phyloP scores from a whole-genome alignment of 2,888 invertebrate species.

The Mesorhabditis sp. region DNA sequence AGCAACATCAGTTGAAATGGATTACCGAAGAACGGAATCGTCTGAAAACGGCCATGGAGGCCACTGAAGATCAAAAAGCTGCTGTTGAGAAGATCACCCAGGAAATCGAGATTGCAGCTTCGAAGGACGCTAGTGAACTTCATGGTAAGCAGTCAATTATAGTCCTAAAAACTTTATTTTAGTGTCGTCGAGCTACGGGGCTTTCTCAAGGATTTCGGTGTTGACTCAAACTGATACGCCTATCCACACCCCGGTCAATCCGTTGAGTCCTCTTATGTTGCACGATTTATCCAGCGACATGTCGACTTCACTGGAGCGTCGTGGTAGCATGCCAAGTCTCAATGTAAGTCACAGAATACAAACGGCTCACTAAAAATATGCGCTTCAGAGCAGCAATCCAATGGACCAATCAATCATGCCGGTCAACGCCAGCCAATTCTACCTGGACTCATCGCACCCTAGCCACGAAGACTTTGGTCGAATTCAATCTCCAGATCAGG shows the following conservation, averaged over 20 bases:
- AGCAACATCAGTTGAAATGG: conserved; percentile 9
- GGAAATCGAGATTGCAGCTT: background rate
- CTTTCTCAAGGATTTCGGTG: background rate
- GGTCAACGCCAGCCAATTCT: background rate
- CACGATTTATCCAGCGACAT: background rate
- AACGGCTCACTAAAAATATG: too few relatives aligned
- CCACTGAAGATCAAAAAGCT: background rate
- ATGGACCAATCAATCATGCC: background rate
- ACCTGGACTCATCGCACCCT: background rate
- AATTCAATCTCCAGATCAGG: background rate
- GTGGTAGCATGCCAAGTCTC: background rate
- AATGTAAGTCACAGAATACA: too few relatives aligned
- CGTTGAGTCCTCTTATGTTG: background rate
- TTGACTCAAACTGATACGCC: background rate
- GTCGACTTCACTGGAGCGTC: background rate
- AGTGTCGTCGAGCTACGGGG: background rate
- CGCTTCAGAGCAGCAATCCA: too few relatives aligned
- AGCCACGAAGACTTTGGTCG: background rate
- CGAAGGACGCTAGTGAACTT: conserved; percentile 7
- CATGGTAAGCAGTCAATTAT: background rate
- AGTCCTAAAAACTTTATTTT: background rate
- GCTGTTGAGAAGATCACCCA: conserved; percentile 5
- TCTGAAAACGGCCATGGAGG: conserved; percentile 1
- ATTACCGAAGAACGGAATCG: conserved; percentile 7
- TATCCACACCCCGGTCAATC: background rate